phyloP scores from a whole-genome alignment of 2,797 vertebrate species.

The Myotis planiceps region DNA sequence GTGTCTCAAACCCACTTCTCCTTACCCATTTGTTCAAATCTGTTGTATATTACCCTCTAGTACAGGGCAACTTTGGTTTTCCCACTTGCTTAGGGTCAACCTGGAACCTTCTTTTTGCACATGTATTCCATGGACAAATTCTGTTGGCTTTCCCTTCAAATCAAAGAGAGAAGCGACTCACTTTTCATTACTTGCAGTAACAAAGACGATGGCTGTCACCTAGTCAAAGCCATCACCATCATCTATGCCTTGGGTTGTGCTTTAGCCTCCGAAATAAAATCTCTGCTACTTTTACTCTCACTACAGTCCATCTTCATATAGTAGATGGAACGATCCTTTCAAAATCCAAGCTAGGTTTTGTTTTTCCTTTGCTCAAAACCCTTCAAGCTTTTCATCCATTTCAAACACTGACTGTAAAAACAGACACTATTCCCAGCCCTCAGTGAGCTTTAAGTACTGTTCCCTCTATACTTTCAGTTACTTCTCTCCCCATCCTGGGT shows the following conservation, averaged over 20 bases:
- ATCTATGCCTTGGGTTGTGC: background rate
- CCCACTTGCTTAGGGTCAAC: background rate
- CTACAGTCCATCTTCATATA: background rate
- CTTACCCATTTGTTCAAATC: background rate
- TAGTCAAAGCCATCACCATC: too few species aligned
- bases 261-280: background rate
- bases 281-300: background rate
- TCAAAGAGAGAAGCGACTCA: fast-evolving
- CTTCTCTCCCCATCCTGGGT: background rate
- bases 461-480: background rate
- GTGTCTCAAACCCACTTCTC: background rate
- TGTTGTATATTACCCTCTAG: too few species aligned
- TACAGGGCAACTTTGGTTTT: background rate
- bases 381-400: background rate
- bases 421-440: background rate
- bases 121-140: background rate
- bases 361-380: background rate
- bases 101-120: background rate
- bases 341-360: background rate
- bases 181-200: background rate
- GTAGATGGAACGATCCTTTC: background rate
- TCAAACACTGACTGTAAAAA: background rate
- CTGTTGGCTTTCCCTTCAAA: background rate
- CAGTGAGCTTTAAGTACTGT: background rate
- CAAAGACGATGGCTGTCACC: background rate